Conservation (phyloP, 2,888 invertebrate species). For the Paralinhomoeus sp. region DNA sequence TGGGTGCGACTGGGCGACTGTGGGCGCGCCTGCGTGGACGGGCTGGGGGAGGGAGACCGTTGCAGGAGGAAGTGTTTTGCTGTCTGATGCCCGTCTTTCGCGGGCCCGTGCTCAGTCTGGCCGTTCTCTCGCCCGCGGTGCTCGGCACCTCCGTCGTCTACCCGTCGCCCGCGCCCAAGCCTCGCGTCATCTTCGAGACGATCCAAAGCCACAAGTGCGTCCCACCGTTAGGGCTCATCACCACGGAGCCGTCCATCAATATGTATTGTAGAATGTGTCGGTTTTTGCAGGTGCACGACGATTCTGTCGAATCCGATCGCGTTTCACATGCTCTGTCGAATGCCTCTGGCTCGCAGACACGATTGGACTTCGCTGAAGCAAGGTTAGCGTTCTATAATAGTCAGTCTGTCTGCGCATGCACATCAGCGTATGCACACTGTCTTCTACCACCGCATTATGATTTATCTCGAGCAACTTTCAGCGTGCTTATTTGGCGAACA, state of each 20-base stretch:
- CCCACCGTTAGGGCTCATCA: too few relatives aligned
- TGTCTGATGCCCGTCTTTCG: constrained; percentile 22
- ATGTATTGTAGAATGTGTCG: not conserved
- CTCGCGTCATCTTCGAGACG: constrained; percentile 14
- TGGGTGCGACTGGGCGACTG: too few relatives aligned
- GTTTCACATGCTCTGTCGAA: constrained; percentile 2
- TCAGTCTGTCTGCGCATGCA: too few relatives aligned
- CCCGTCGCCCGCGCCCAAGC: constrained; percentile 20
- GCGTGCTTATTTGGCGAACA: constrained; percentile 3
- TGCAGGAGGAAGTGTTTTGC: constrained; percentile 7
- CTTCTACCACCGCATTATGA: too few relatives aligned
- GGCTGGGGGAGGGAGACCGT: too few relatives aligned
- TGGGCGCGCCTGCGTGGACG: too few relatives aligned
- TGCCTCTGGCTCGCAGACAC: constrained; percentile 1
- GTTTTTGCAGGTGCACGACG: constrained; percentile 2
- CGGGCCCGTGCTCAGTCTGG: constrained; percentile 17
- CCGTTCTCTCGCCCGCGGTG: constrained; percentile 17
- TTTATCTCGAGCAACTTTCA: not conserved
- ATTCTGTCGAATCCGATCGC: constrained; percentile 4
- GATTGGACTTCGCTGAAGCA: not conserved
- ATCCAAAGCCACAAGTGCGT: constrained; percentile 15
- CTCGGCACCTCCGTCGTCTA: constrained; percentile 15
- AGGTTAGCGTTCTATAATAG: not conserved
- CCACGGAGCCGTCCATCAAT: too few relatives aligned
- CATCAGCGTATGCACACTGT: too few relatives aligned